A percentile compares a stretch with the other conserved stretches of the same genome.
These are phyloP conservation scores for Osmerus mordax DNA, from an alignment of 2,113 vertebrate species.

Conservation along the genomic window DNA sequence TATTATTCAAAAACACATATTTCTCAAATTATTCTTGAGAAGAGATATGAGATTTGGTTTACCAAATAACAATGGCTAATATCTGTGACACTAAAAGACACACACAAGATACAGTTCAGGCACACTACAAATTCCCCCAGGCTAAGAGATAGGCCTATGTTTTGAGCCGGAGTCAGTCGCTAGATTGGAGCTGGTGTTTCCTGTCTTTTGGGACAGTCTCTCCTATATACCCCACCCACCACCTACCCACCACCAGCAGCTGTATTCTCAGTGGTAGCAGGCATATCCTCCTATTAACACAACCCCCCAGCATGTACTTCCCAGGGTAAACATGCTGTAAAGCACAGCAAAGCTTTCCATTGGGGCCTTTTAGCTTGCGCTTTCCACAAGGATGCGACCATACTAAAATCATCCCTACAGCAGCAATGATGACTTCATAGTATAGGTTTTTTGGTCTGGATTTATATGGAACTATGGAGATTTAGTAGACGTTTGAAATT, in stretches of 20 bases:
- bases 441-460: no score
- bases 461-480: no score
- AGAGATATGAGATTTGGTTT: no score
- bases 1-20: no score
- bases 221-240: conserved; percentile 11
- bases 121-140: conserved; percentile 3
- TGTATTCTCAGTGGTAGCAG: conserved; percentile 26
- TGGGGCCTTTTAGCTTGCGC: conserved; percentile 18
- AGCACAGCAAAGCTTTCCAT: conserved; percentile 25
- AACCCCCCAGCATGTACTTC: conserved; percentile 41
- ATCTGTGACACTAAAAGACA: no score
- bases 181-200: conserved; percentile 39
- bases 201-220: conserved; percentile 35
- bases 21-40: no score
- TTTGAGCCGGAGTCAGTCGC: conserved; percentile 12
- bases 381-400: background rate
- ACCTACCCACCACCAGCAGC: background rate
- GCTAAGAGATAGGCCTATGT: conserved; percentile 28
- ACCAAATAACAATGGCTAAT: no score
- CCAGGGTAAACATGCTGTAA: conserved; percentile 40
- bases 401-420: no score
- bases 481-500: no score
- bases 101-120: background rate
- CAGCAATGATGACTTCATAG: no score
- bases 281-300: conserved; percentile 39